phyloP scores from a whole-genome alignment of 2,797 vertebrate genomes.

The Microctenopoma stevenorrisi region DNA sequence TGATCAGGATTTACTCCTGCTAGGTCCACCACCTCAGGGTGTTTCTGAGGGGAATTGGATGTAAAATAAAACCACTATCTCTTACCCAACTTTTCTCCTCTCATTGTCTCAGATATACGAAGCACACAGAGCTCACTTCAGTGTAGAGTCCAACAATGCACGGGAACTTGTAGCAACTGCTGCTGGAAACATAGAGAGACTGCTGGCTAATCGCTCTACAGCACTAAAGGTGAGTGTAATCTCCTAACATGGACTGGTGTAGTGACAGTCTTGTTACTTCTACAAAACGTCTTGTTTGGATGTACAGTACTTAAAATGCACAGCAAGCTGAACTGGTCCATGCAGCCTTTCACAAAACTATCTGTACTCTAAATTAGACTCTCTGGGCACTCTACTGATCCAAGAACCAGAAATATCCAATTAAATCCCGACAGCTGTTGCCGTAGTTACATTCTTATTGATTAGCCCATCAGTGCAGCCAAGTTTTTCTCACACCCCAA shows the following conservation, averaged over 20 bases:
- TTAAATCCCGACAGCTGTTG: conserved; percentile 64
- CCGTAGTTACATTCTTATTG: conserved; percentile 58
- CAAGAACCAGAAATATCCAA: conserved; percentile 57
- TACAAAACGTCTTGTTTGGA: too few relatives aligned
- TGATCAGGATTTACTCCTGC: too few relatives aligned
- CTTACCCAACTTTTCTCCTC: conserved; percentile 22
- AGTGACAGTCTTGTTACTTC: not conserved
- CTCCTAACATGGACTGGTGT: not conserved
- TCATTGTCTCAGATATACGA: conserved; percentile 75
- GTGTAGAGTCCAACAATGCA: conserved; percentile 90
- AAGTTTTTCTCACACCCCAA: conserved; percentile 43
- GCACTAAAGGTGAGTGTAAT: conserved; percentile 89
- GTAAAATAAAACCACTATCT: not conserved
- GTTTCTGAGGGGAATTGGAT: too few relatives aligned
- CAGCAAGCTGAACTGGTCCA: conserved; percentile 23
- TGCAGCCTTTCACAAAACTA: conserved; percentile 27
- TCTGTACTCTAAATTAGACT: conserved; percentile 57
- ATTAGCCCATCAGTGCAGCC: conserved; percentile 61
- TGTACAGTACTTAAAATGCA: not conserved
- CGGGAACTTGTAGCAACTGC: conserved; percentile 89
- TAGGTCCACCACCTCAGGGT: too few relatives aligned
- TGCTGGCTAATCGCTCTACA: conserved; percentile 90
- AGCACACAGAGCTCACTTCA: conserved; percentile 83
- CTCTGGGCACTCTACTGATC: conserved; percentile 57
- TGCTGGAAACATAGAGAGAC: conserved; percentile 91